Conservation (phyloP, 2,888 invertebrate species). For the Gerris lacustris region DNA sequence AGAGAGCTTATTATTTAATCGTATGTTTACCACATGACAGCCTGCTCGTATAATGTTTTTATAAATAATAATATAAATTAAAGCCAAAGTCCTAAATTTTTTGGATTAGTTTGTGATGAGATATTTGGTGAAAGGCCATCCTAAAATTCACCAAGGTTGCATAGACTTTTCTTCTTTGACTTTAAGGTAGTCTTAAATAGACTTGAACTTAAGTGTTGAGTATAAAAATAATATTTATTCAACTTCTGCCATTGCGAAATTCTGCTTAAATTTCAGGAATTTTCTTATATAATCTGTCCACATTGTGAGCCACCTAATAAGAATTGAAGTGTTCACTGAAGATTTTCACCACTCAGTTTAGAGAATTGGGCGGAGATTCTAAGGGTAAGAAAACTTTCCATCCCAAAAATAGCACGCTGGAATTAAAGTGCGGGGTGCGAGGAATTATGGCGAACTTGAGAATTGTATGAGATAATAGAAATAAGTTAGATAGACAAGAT, state of each 20-base stretch:
- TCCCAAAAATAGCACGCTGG: too few species aligned
- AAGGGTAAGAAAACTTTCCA: too few species aligned
- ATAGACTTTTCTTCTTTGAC: constrained; percentile 4
- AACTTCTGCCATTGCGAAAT: constrained; percentile 9
- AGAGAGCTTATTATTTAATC: neutral
- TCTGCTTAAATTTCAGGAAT: too few species aligned
- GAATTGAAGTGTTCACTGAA: constrained; percentile 10
- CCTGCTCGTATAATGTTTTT: constrained; percentile 4
- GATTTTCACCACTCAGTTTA: constrained; percentile 10
- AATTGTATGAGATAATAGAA: too few species aligned
- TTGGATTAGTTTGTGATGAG: constrained; percentile 5
- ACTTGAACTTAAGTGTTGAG: neutral
- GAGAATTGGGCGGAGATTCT: too few species aligned
- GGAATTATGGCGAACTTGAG: too few species aligned
- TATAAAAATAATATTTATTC: constrained; percentile 10
- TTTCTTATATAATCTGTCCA: constrained; percentile 13
- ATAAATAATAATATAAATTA: neutral
- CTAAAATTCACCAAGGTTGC: constrained; percentile 12
- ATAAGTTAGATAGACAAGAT: too few species aligned
- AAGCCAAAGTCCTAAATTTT: constrained; percentile 9
- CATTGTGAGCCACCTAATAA: neutral
- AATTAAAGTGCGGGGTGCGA: too few species aligned
- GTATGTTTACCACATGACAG: neutral
- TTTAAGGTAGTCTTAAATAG: constrained; percentile 2
- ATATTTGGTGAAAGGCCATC: constrained; percentile 10